These are phyloP conservation scores for Bradysia coprophila DNA, from an alignment of 1,140 invertebrate species.

Conservation along the genomic window DNA sequence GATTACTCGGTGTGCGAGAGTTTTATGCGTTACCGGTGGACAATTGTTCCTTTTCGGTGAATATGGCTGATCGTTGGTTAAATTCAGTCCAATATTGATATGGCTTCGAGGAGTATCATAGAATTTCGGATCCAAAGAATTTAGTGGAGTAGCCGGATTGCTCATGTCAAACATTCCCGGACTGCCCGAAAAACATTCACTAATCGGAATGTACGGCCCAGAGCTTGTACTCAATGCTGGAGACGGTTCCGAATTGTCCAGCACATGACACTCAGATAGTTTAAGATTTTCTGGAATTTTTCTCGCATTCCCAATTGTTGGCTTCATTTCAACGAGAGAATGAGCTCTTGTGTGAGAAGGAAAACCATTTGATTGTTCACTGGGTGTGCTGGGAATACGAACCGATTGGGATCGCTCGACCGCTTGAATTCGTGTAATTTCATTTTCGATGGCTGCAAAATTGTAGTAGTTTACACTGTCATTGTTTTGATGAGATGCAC, in stretches of 20 bases:
- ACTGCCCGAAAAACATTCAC: conserved; percentile 75
- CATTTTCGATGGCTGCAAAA: not conserved
- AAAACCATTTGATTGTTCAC: not conserved
- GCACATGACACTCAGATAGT: conserved; percentile 7
- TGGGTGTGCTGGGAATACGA: not conserved
- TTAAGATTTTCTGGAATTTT: conserved; percentile 22
- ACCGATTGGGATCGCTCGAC: not conserved
- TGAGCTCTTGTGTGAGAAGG: not conserved
- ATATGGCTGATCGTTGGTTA: conserved; percentile 22
- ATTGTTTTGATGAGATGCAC: not conserved
- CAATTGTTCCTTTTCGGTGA: conserved; percentile 23
- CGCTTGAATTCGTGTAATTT: not conserved
- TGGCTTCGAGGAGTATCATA: conserved; percentile 32
- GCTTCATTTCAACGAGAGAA: not conserved
- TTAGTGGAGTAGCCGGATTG: conserved; percentile 14
- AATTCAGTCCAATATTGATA: conserved; percentile 22
- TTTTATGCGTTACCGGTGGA: too few relatives aligned
- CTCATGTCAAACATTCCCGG: conserved; percentile 19
- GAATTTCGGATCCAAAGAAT: conserved; percentile 26
- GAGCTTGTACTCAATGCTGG: conserved; percentile 39
- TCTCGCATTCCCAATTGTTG: conserved; percentile 15
- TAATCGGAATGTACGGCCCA: conserved; percentile 64
- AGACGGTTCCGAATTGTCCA: conserved; percentile 29
- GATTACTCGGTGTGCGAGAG: too few relatives aligned
- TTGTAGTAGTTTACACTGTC: not conserved